Conservation (phyloP, 2,888 invertebrate genomes). For the Acleris holmiana region DNA sequence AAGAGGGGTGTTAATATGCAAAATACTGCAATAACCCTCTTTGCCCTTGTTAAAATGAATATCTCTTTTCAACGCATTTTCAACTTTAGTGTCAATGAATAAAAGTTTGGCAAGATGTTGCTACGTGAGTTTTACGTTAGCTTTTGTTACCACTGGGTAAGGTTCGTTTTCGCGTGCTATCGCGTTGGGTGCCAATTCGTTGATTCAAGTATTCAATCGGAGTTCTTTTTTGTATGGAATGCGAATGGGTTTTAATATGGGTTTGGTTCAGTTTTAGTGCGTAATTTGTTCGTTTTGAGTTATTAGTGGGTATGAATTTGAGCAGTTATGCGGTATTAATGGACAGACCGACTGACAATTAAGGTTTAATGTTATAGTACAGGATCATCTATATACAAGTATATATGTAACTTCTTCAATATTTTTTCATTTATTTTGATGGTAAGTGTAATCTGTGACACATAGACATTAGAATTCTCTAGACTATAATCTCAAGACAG, state of each 20-base stretch:
- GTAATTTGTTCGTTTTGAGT: neutral
- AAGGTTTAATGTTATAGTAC: neutral
- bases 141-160: neutral
- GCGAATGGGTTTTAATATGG: neutral
- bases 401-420: too few relatives aligned
- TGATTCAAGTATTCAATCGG: too few relatives aligned
- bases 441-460: too few relatives aligned
- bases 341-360: too few relatives aligned
- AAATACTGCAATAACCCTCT: slow-evolving; percentile 11
- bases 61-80: neutral
- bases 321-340: too few relatives aligned
- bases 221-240: too few relatives aligned
- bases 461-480: too few relatives aligned
- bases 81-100: too few relatives aligned
- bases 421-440: too few relatives aligned
- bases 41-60: neutral
- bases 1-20: slow-evolving; percentile 18
- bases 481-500: too few relatives aligned
- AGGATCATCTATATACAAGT: too few relatives aligned
- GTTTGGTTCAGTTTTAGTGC: neutral
- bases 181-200: neutral
- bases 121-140: neutral
- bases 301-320: too few relatives aligned
- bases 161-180: neutral
- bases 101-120: neutral